phyloP scores from a whole-genome alignment of 2,888 invertebrate species.

The Drosophila mettleri region DNA sequence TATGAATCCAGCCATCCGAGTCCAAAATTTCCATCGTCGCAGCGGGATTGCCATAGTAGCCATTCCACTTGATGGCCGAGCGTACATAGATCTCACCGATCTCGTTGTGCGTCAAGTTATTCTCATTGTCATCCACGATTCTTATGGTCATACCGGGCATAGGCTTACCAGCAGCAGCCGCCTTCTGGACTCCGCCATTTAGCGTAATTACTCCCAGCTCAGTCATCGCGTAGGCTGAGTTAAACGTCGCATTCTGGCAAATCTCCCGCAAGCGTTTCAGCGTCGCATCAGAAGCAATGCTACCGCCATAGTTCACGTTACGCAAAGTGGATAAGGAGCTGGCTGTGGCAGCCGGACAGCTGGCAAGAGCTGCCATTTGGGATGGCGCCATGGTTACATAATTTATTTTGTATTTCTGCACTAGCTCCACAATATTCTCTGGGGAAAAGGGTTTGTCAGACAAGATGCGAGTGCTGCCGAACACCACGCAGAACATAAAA shows the following conservation, averaged over 20 bases:
- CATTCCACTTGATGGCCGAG: slow-evolving; percentile 63
- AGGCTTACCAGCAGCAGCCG: slow-evolving; percentile 67
- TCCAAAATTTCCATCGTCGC: slow-evolving; percentile 67
- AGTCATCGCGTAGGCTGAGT: slow-evolving; percentile 60
- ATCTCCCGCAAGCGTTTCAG: slow-evolving; percentile 35
- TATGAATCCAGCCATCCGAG: slow-evolving; percentile 74
- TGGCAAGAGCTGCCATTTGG: slow-evolving; percentile 57
- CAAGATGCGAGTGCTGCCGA: slow-evolving; percentile 70
- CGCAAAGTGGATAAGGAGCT: slow-evolving; percentile 38
- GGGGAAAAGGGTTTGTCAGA: slow-evolving; percentile 59
- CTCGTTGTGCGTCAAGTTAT: slow-evolving; percentile 60
- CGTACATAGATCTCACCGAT: slow-evolving; percentile 77
- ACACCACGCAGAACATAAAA: slow-evolving; percentile 45
- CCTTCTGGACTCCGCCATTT: slow-evolving; percentile 43
- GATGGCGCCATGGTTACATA: slow-evolving; percentile 59
- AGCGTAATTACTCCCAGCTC: slow-evolving; percentile 55
- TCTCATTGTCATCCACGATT: slow-evolving; percentile 71
- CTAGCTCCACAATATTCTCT: slow-evolving; percentile 60
- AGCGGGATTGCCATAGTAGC: slow-evolving; percentile 74
- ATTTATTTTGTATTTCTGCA: slow-evolving; percentile 67
- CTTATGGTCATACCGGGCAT: slow-evolving; percentile 56
- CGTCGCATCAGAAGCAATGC: slow-evolving; percentile 36
- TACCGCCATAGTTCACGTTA: slow-evolving; percentile 59
- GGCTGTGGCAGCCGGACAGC: slow-evolving; percentile 49
- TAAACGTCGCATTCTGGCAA: slow-evolving; percentile 41